Conservation (phyloP, 2,888 invertebrate genomes). For the Tineola bisselliella region DNA sequence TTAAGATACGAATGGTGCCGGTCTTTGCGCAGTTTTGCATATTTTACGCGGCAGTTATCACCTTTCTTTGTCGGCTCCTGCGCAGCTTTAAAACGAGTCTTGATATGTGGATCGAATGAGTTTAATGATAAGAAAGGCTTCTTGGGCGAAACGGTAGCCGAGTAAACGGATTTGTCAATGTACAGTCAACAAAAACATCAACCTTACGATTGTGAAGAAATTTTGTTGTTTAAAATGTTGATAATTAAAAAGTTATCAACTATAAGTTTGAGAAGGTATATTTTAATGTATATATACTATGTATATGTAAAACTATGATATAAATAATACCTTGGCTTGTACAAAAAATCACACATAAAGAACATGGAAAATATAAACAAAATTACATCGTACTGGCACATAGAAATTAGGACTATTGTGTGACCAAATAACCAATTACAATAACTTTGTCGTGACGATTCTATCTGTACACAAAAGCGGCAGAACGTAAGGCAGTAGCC, state of each 20-base stretch:
- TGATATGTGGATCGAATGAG: constrained; percentile 36
- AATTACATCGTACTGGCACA: constrained; percentile 6
- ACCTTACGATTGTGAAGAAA: background rate
- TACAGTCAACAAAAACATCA: constrained; percentile 44
- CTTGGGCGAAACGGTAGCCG: constrained; percentile 47
- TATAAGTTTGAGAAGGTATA: too few species aligned
- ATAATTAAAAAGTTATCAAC: constrained; percentile 3
- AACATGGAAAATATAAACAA: constrained; percentile 1
- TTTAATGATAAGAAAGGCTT: constrained; percentile 36
- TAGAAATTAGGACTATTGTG: constrained; percentile 11
- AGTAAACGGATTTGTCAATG: constrained; percentile 52
- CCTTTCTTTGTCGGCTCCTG: constrained; percentile 53
- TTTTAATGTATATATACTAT: too few species aligned
- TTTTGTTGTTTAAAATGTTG: too few species aligned
- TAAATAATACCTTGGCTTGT: background rate
- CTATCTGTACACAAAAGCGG: constrained; percentile 34
- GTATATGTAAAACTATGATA: constrained; percentile 17
- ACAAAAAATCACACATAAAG: background rate
- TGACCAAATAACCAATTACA: constrained; percentile 10
- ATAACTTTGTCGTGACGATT: constrained; percentile 18
- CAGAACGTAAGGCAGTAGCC: constrained; percentile 63
- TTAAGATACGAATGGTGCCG: constrained; percentile 21
- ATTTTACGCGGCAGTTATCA: constrained; percentile 48
- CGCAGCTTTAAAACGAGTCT: constrained; percentile 43
- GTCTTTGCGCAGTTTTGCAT: constrained; percentile 26